Evolutionary conservation across 2,113 vertebrate species (phyloP).

Genomic region (Nettapus auritus): DNA sequence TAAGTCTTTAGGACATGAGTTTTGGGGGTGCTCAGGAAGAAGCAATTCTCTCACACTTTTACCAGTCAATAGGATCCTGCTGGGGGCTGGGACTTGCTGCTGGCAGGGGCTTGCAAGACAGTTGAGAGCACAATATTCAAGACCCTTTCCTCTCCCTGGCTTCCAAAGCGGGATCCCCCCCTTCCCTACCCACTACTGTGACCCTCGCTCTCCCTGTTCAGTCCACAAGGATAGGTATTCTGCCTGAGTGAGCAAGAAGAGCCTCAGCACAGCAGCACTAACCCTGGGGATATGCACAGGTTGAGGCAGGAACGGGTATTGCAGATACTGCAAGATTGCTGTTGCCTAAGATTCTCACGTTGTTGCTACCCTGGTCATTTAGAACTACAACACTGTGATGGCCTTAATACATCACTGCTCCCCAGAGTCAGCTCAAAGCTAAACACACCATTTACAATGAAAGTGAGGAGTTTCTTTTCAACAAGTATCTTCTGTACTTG

Average conservation of each 20-base stretch:
- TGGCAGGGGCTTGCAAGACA: fast-evolving
- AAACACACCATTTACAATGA: neutral
- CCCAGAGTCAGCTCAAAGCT: neutral
- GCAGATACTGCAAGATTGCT: neutral
- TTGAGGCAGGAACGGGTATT: neutral
- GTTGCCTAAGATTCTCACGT: neutral
- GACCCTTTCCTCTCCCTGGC: neutral
- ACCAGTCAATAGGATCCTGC: neutral
- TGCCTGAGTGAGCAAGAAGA: neutral
- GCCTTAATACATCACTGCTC: neutral
- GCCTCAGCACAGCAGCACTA: neutral
- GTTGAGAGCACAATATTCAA: neutral
- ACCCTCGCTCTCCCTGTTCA: fast-evolving
- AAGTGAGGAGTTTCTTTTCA: neutral
- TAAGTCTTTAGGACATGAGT: neutral
- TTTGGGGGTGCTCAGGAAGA: neutral
- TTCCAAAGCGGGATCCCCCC: neutral
- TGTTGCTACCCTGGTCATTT: neutral
- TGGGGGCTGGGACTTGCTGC: neutral
- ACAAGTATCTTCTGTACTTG: neutral
- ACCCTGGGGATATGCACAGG: neutral
- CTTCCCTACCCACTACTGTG: fast-evolving
- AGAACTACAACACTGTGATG: neutral
- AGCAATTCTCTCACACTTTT: neutral
- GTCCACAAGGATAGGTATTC: neutral